Evolutionary conservation across 2,113 vertebrate genomes (phyloP), one percentile per base, ranked within the genome.

Genomic region (Gobius niger): DNA sequence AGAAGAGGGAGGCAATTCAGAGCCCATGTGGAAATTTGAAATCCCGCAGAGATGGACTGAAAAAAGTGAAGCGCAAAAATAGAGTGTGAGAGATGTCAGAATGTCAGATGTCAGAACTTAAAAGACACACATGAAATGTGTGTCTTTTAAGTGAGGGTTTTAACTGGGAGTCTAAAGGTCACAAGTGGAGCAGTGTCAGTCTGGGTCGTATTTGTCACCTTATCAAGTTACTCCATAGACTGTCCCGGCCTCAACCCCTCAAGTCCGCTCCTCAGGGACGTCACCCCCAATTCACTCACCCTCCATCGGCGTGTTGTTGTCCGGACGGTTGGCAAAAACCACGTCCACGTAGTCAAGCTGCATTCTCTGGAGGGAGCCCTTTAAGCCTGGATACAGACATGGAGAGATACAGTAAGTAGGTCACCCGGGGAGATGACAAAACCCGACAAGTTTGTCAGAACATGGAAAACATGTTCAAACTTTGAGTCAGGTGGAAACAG

Each of bases 231-330:
- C 86, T 76, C 78, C 72, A 66, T 54, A 47, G 65, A 70, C 68
- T 79, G 75, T 81, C 44, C 60, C 59, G 12, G 19, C 15, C 62
- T 46, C 57, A 44, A 42, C 53, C 67, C 47, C 9, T 52, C 42
- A 54, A 3, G 24, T 34, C 13, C 41, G 53, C 46, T 54, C 51
- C 40, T 49, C 15, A 1, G 44, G 16, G 59, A 24, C 71, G 42
- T 2, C n/a, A n/a, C 40, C 60, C 56, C 47, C 7, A 4, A 63
- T 34, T 72, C 76, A 92, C 96, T 91, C 13, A 98, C 97, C 97
- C 93, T 99, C 97, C 97, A 99, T 99, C 56, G 97, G 97, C 42
- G 97, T 98, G 82, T 98, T 99, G 74, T 88, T 95, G 89, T 99
- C 97, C 0, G 97, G 95, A 6, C 97, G 91, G 87, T 98, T 99